Evolutionary conservation across 2,113 vertebrate genomes (phyloP).

Genomic region (Numenius arquata): DNA sequence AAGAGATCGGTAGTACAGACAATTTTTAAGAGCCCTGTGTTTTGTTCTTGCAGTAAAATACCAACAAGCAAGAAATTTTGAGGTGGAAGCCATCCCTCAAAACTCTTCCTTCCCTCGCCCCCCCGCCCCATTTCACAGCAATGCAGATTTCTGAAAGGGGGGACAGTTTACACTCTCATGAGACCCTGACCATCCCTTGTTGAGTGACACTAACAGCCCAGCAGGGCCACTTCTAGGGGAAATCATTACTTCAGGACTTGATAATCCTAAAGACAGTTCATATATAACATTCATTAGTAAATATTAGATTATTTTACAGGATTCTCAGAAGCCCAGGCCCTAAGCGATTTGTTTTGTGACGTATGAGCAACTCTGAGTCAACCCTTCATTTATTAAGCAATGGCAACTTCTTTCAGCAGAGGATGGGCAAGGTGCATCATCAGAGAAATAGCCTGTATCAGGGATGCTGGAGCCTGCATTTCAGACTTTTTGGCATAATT

Average conservation of each 20-base stretch:
- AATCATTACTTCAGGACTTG: not conserved
- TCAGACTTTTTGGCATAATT: not conserved
- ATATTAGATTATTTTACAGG: not conserved
- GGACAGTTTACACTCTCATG: not conserved
- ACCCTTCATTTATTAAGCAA: not conserved
- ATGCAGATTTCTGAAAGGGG: not conserved
- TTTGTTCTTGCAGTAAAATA: not conserved
- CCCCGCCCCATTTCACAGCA: not conserved
- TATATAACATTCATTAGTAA: not conserved
- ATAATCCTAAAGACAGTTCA: not conserved
- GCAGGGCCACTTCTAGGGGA: not conserved
- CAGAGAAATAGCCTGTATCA: not conserved
- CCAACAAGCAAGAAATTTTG: not conserved
- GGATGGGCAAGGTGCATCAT: not conserved
- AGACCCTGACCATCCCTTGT: not conserved
- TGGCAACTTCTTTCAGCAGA: not conserved
- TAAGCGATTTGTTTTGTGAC: not conserved
- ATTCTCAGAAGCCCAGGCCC: not conserved
- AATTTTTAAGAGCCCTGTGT: not conserved
- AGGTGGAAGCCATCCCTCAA: not conserved
- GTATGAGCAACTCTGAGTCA: not conserved
- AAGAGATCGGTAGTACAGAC: not conserved
- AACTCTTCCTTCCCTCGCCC: accelerated
- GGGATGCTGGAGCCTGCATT: not conserved
- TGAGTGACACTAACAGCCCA: not conserved